Base-by-base conservation (phyloP, 2,113 vertebrate genomes). In the Anarhynchus alexandrinus region DNA sequence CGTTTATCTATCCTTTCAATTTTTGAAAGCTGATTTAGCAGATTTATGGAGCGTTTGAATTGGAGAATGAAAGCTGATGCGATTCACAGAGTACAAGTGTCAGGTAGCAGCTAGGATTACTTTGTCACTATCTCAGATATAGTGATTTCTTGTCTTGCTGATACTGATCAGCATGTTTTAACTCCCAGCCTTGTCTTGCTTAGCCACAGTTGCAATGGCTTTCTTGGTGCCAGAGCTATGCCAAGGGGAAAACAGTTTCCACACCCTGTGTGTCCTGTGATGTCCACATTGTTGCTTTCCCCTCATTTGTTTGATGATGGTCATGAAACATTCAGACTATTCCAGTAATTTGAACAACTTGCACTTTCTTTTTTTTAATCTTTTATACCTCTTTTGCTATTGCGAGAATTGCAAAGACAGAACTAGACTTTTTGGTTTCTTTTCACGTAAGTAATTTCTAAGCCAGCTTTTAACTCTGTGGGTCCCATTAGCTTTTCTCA, bases 201-300 rank as follows among this genome's bases (percentile, higher is more conserved):
- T 51, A 69, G 40, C n/a, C 42, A 27, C 32, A 20, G 12, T 45
- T 72, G 45, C 10, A 55, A 13, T n/a, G 18, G 15, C 13, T 86
- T 54, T 61, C n/a, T 47, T 70, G 23, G 26, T 85, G 51, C 21
- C 61, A 70, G 30, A 88, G 30, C 65, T 49, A 20, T 32, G 45
- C 36, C n/a, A 22, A 8, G 12, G 17, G 15, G 27, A 43, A 58
- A 57, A 45, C 9, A n/a, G 9, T 71, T 92, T 65, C 14, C 11
- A 21, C 14, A 30, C 4, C 10, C 5, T 18, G 1, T 26, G 13
- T 16, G 27, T 43, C 12, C 42, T 73, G 3, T 0, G 4, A 42
- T 59, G 77, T 55, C 9, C 26, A 17, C 9, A 15, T 40, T 67
- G 25, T 26, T 92, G 51, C 45, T 76, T 85, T 82, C 32, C 9